Percentiles rank a stretch among this genome's conserved stretches.
phyloP scores from a whole-genome alignment of 2,113 vertebrate genomes.

The Engraulis encrasicolus region DNA sequence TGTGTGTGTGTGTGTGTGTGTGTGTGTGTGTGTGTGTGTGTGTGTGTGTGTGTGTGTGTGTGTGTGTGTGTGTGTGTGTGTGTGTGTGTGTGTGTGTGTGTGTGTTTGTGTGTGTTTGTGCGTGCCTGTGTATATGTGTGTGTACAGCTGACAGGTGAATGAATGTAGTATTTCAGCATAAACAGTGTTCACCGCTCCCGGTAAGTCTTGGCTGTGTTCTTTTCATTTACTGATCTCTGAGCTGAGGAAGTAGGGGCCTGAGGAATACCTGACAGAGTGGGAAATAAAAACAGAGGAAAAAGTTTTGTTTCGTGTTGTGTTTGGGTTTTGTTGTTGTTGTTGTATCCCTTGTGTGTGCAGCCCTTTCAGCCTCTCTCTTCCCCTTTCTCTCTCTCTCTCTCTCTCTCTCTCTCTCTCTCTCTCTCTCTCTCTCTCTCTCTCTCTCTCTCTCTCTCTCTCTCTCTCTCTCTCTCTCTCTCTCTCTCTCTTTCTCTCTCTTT shows the following conservation, averaged over 20 bases:
- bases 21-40: not conserved
- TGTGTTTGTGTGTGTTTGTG: too few species aligned
- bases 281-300: not conserved
- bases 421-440: not conserved
- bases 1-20: too few species aligned
- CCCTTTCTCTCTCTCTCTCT: too few species aligned
- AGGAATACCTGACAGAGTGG: not conserved
- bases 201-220: not conserved
- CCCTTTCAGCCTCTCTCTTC: not conserved
- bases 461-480: not conserved
- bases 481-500: too few species aligned
- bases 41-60: not conserved
- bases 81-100: too few species aligned
- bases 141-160: not conserved
- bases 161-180: not conserved
- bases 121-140: too few species aligned
- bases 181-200: not conserved
- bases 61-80: too few species aligned
- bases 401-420: too few species aligned
- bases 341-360: not conserved
- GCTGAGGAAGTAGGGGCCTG: not conserved
- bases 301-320: too few species aligned
- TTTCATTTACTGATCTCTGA: not conserved
- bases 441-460: not conserved
- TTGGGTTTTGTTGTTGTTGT: not conserved